A percentile compares a stretch with the other conserved stretches of the same genome.
Evolutionary conservation across 2,113 vertebrate species (phyloP).

Genomic region (Hyperopisus bebe): DNA sequence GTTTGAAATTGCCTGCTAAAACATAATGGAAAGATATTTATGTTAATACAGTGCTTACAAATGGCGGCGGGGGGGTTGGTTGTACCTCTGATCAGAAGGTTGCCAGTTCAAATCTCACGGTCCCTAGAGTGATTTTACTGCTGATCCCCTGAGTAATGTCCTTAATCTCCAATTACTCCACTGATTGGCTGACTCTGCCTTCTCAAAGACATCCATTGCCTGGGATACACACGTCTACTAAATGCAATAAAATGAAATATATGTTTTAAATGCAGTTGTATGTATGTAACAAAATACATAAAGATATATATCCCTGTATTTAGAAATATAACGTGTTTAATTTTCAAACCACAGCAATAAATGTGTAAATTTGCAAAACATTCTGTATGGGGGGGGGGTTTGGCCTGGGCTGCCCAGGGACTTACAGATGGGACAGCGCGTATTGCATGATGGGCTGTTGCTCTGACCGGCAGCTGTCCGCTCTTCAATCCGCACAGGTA

Average conservation of each 20-base stretch:
- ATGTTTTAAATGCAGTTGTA: neutral
- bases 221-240: neutral
- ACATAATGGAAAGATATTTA: neutral
- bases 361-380: neutral
- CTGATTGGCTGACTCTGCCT: neutral
- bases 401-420: too few species aligned
- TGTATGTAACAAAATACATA: neutral
- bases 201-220: neutral
- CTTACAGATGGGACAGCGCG: neutral
- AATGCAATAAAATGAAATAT: neutral
- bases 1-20: neutral
- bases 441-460: neutral
- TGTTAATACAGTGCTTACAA: neutral
- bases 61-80: neutral
- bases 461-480: neutral
- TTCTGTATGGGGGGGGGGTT: neutral
- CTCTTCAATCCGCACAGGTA: constrained; percentile 38
- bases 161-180: neutral
- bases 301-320: neutral
- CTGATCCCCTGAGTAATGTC: neutral
- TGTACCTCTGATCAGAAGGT: neutral
- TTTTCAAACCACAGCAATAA: neutral
- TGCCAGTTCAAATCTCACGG: neutral
- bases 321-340: neutral
- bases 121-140: neutral